Conservation (phyloP, 2,888 invertebrate genomes). For the Lycia hirtaria region DNA sequence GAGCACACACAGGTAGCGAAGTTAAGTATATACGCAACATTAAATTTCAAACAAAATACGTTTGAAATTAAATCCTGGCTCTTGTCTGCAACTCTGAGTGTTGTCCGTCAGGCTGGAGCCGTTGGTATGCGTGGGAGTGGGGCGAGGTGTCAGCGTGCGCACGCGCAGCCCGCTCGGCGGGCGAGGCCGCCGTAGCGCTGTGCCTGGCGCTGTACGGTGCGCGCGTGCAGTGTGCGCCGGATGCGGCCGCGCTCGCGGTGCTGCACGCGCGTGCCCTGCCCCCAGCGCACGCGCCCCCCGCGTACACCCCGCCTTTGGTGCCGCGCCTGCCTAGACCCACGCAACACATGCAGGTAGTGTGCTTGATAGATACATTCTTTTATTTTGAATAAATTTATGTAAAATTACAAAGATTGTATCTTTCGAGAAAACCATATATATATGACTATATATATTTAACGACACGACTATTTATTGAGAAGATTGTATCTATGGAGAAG, state of each 20-base stretch:
- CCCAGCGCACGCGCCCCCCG: slow-evolving; percentile 52
- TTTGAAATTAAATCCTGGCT: too few species aligned
- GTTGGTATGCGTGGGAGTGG: slow-evolving; percentile 80
- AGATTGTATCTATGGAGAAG: too few species aligned
- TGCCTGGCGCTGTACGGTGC: slow-evolving; percentile 72
- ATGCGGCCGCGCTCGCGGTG: slow-evolving; percentile 57
- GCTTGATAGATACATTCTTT: too few species aligned
- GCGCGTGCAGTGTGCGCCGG: slow-evolving; percentile 56
- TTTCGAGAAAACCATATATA: too few species aligned
- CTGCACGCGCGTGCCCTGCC: slow-evolving; percentile 62
- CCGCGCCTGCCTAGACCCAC: slow-evolving; percentile 51
- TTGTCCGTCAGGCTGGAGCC: slow-evolving; percentile 68
- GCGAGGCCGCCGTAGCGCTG: slow-evolving; percentile 54
- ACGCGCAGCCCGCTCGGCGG: slow-evolving; percentile 47
- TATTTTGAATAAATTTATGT: too few species aligned
- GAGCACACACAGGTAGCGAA: too few species aligned
- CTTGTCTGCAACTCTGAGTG: too few species aligned
- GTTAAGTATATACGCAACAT: too few species aligned
- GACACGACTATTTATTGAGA: too few species aligned
- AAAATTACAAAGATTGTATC: too few species aligned
- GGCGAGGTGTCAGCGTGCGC: slow-evolving; percentile 65
- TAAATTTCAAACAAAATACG: too few species aligned
- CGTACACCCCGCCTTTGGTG: slow-evolving; percentile 44
- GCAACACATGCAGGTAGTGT: slow-evolving; percentile 51
- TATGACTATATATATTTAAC: too few species aligned